Base-by-base conservation (phyloP, 2,797 vertebrate species). In the Microchirus variegatus region DNA sequence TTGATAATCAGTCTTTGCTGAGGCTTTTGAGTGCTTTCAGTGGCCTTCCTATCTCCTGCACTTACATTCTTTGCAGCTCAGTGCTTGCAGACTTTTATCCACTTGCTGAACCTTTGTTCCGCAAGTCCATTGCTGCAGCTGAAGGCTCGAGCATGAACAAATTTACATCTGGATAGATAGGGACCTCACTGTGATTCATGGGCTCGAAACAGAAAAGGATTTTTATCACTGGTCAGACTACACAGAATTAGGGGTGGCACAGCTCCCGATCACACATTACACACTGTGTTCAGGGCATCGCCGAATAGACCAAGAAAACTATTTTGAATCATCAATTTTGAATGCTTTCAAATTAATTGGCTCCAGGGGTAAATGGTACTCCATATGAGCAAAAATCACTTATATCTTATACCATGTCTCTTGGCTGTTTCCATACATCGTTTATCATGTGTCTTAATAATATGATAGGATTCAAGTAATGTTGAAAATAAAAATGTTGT, bases 331-430 rank as follows among this genome's bases (percentile, higher is more conserved):
- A 87, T 84, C 81, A 77, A 85, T 87, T 70, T 80, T 61, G 63
- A 87, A 86, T 78, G 76, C 67, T 89, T 85, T 88, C 69, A 80
- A 64, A 56, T 65, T 65, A 78, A 86, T 75, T 83, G 68, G 59
- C 44, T 59, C 0, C 59, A 65, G 49, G 56, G 74, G 9, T 63
- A 69, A 79, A 67, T 71, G 56, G 63, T 19, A 17, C 22, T 73
- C 73, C 58, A 67, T 73, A 45, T 53, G 64, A 59, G 31, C 5
- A 31, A 31, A 31, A 31, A 22, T 22, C 22, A 22, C 22, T 3
- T 3, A 22, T 22, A 22, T 22, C 22, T 22, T 22, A 22, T 4
- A 31, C 8, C 31, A 31, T 7, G 5, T 31, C 31, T 22, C 31
- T 31, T 31, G 8, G 5, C 5, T 31, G 31, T 5, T 5, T 31